These are phyloP conservation scores for Sipha flava DNA, from an alignment of 1,140 invertebrate genomes.

Conservation along the genomic window DNA sequence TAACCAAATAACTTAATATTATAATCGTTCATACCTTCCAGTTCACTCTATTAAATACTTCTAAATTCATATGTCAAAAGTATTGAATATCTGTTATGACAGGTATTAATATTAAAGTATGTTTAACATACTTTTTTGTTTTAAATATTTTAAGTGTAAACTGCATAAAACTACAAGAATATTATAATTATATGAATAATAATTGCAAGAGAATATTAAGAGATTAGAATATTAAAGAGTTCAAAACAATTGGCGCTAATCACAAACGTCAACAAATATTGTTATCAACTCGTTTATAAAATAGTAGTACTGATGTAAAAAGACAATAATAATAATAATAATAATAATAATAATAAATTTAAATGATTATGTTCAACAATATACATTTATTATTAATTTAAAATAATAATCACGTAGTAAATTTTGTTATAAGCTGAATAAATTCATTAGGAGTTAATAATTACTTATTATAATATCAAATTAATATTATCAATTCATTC, in stretches of 20 bases:
- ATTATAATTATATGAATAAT: neutral
- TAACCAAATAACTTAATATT: neutral
- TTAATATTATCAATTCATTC: too few relatives aligned
- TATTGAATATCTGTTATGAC: neutral
- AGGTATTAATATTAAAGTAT: neutral
- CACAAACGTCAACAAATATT: slow-evolving; percentile 11
- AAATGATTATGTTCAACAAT: too few relatives aligned
- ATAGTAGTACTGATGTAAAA: neutral
- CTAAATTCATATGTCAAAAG: slow-evolving; percentile 43
- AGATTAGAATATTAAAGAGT: neutral
- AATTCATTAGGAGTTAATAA: too few relatives aligned
- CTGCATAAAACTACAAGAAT: neutral
- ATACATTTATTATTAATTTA: too few relatives aligned
- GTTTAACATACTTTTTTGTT: neutral
- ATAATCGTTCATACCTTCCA: slow-evolving; percentile 41
- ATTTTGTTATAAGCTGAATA: too few relatives aligned
- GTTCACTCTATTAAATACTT: slow-evolving; percentile 45
- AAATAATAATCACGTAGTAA: too few relatives aligned
- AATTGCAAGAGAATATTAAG: neutral
- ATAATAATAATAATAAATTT: too few relatives aligned
- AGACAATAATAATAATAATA: too few relatives aligned
- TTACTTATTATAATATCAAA: too few relatives aligned
- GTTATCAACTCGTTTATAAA: neutral
- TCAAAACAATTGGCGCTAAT: slow-evolving; percentile 8
- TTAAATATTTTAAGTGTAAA: neutral